Evolutionary conservation across 2,113 vertebrate species (phyloP).

Genomic region (Ceyx margarethae): DNA sequence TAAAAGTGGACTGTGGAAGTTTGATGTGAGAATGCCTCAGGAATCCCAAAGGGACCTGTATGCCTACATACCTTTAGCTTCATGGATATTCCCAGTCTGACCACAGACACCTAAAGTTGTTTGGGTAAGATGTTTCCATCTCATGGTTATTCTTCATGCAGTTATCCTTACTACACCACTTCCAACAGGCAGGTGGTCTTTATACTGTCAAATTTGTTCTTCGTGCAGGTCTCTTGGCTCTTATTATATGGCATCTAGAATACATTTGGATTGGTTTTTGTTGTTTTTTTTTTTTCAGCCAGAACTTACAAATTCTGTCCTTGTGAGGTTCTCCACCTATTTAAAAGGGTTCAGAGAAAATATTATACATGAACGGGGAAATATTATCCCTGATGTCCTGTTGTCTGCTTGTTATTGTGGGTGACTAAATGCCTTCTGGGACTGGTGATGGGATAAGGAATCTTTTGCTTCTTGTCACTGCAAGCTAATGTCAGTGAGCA

Average conservation of each 20-base stretch:
- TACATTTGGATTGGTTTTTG: not conserved
- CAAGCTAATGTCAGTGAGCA: not conserved
- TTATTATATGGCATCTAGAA: not conserved
- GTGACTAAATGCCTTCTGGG: not conserved
- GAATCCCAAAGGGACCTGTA: not conserved
- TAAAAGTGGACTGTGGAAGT: not conserved
- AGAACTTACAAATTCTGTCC: not conserved
- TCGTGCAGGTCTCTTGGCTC: not conserved
- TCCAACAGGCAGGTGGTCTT: not conserved
- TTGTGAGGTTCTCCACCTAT: not conserved
- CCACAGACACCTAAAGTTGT: not conserved
- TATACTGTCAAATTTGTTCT: not conserved
- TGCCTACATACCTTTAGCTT: not conserved
- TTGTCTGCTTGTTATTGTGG: not conserved
- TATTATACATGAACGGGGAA: not conserved
- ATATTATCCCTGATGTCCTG: not conserved
- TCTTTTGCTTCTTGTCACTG: not conserved
- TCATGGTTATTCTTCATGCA: not conserved
- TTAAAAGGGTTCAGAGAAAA: not conserved
- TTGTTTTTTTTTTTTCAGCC: not conserved
- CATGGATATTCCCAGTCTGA: not conserved
- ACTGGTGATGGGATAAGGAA: not conserved
- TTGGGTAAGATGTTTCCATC: not conserved
- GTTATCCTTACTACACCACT: not conserved
- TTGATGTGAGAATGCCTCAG: not conserved